Evolutionary conservation across 2,888 invertebrate species (phyloP).

Genomic region (Malthinus seriepunctatus): DNA sequence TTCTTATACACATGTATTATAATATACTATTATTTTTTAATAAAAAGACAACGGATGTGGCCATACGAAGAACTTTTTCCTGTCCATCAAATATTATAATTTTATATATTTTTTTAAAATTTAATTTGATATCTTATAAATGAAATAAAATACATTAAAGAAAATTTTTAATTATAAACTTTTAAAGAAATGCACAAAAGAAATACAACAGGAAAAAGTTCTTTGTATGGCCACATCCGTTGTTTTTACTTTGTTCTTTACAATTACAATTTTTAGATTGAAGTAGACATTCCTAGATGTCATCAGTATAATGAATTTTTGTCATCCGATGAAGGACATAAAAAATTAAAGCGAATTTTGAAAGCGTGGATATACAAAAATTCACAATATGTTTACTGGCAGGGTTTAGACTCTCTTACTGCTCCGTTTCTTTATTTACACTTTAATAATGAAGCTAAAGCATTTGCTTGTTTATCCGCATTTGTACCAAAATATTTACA

Average conservation of each 20-base stretch:
- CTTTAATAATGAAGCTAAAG: slow-evolving; percentile 95
- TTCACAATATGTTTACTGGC: slow-evolving; percentile 98
- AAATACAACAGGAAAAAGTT: no score
- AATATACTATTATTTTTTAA: no score
- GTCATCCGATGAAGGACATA: slow-evolving; percentile 91
- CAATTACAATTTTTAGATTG: slow-evolving; percentile 69
- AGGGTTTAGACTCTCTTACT: slow-evolving; percentile 95
- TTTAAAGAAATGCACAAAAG: no score
- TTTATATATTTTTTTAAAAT: no score
- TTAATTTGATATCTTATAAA: no score
- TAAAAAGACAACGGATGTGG: no score
- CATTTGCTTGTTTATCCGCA: slow-evolving; percentile 91
- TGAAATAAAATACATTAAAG: no score
- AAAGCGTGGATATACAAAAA: slow-evolving; percentile 97
- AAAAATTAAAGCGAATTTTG: slow-evolving; percentile 86
- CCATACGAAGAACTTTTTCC: no score
- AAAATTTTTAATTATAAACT: no score
- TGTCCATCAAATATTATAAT: no score
- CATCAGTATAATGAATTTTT: slow-evolving; percentile 98
- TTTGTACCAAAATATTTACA: slow-evolving; percentile 97
- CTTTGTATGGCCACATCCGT: no score
- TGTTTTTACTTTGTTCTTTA: slow-evolving; percentile 22
- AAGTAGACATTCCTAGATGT: slow-evolving; percentile 98
- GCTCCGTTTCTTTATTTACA: slow-evolving; percentile 97
- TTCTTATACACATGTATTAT: no score